Conservation (phyloP, 2,888 invertebrate genomes). For the Mythimna ferrago region DNA sequence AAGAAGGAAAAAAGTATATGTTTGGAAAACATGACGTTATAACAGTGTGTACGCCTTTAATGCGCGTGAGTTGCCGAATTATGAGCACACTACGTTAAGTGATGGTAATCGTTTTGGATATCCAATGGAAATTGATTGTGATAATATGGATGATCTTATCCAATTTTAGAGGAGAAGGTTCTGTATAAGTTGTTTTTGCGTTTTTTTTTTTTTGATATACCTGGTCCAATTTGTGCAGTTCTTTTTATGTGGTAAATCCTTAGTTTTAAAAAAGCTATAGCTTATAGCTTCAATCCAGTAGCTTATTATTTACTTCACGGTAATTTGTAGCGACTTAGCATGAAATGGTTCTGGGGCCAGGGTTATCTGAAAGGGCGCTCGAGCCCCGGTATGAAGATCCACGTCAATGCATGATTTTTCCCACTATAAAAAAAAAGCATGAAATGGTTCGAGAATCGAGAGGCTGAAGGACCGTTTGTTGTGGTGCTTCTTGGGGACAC, state of each 20-base stretch:
- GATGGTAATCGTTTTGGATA: constrained; percentile 30
- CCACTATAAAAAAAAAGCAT: too few relatives aligned
- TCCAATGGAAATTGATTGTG: constrained; percentile 43
- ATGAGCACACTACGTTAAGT: constrained; percentile 34
- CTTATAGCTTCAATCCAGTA: too few relatives aligned
- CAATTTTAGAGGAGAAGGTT: constrained; percentile 3
- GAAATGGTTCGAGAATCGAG: neutral
- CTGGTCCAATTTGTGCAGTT: rapidly evolving
- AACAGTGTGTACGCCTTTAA: constrained; percentile 23
- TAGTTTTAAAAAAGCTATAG: too few relatives aligned
- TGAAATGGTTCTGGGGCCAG: neutral
- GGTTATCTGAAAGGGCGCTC: too few relatives aligned
- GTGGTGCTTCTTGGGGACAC: too few relatives aligned
- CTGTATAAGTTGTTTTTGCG: neutral
- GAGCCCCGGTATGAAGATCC: too few relatives aligned
- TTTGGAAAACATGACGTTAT: constrained; percentile 54
- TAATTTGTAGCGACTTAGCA: neutral
- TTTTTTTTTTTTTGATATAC: neutral
- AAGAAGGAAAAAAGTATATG: constrained; percentile 35
- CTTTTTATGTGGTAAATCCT: neutral
- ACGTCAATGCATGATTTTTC: too few relatives aligned
- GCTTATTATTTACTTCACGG: neutral
- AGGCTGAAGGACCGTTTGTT: too few relatives aligned
- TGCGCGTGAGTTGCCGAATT: constrained; percentile 42
- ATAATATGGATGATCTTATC: constrained; percentile 11